phyloP scores from a whole-genome alignment of 2,888 invertebrate species.

The Fragum sueziense region DNA sequence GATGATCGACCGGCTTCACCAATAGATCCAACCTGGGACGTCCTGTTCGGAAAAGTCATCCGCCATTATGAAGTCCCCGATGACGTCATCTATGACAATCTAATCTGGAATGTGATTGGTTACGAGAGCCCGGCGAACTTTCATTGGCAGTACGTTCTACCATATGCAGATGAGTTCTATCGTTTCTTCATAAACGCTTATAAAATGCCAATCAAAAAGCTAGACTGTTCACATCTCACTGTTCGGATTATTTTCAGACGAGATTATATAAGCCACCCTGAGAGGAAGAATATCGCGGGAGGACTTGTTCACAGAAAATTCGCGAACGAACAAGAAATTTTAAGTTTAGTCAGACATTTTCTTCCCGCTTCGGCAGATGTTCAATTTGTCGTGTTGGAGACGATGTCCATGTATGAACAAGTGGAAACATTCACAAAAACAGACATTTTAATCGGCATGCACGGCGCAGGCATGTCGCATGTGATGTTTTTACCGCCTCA shows the following conservation, averaged over 20 bases:
- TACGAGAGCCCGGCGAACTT: slow-evolving; percentile 61
- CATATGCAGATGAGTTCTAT: slow-evolving; percentile 44
- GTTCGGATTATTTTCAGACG: slow-evolving; percentile 47
- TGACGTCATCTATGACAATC: slow-evolving; percentile 31
- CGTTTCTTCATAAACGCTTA: slow-evolving; percentile 45
- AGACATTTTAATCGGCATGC: slow-evolving; percentile 60
- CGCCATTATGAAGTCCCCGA: slow-evolving; percentile 32
- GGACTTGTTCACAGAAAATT: slow-evolving; percentile 54
- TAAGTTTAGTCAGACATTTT: slow-evolving; percentile 12
- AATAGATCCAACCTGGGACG: slow-evolving; percentile 53
- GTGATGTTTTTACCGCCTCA: slow-evolving; percentile 52
- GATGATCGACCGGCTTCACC: slow-evolving; percentile 53
- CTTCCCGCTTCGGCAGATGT: slow-evolving; percentile 27
- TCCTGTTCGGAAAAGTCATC: slow-evolving; percentile 41
- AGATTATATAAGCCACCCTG: slow-evolving; percentile 56
- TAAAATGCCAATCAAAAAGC: slow-evolving; percentile 19
- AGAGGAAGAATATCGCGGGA: slow-evolving; percentile 31
- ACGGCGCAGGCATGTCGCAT: slow-evolving; percentile 58
- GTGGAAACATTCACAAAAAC: slow-evolving; percentile 46
- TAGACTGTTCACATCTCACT: slow-evolving; percentile 42
- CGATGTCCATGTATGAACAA: slow-evolving; percentile 51
- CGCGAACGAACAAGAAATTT: slow-evolving; percentile 50
- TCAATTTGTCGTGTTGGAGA: slow-evolving; percentile 39
- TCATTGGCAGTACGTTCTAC: slow-evolving; percentile 33
- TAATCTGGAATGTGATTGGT: slow-evolving; percentile 58